phyloP scores from a whole-genome alignment of 2,113 vertebrate species.

The Neoarius graeffei region DNA sequence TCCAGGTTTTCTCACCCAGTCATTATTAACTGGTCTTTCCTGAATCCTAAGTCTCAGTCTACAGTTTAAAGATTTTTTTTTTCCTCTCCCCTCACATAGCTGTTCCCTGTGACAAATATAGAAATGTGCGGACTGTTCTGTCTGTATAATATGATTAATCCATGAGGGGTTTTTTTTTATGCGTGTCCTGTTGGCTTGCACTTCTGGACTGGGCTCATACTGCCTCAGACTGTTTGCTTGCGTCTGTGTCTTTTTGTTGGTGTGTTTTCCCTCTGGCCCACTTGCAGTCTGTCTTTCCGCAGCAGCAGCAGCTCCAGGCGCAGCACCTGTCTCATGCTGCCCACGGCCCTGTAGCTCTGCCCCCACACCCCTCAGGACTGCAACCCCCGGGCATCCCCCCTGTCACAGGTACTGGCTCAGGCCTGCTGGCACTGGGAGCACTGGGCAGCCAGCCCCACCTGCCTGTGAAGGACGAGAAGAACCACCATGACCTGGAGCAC shows the following conservation, averaged over 20 bases:
- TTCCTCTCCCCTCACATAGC: neutral
- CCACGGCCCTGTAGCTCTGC: conserved; percentile 89
- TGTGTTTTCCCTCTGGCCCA: conserved; percentile 60
- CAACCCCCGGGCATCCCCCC: conserved; percentile 89
- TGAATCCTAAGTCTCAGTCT: neutral
- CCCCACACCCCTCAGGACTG: conserved; percentile 89
- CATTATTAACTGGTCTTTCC: conserved; percentile 12
- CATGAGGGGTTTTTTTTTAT: conserved; percentile 43
- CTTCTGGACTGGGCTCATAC: neutral
- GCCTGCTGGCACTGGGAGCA: conserved; percentile 87
- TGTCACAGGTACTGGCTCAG: conserved; percentile 82
- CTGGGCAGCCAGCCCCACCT: conserved; percentile 92
- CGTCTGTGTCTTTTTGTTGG: conserved; percentile 17
- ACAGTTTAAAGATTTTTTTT: neutral
- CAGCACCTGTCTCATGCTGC: conserved; percentile 94
- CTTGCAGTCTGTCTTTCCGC: conserved; percentile 68
- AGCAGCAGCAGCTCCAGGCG: conserved; percentile 97
- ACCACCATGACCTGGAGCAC: conserved; percentile 93
- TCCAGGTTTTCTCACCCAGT: neutral
- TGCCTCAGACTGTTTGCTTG: neutral
- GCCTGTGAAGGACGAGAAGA: conserved; percentile 94
- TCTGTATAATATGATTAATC: conserved; percentile 61
- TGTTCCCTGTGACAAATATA: no score
- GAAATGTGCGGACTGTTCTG: conserved; percentile 12
- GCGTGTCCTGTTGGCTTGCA: neutral